Evolutionary conservation across 2,888 invertebrate species (phyloP).

Genomic region (Stenodema calcarata): DNA sequence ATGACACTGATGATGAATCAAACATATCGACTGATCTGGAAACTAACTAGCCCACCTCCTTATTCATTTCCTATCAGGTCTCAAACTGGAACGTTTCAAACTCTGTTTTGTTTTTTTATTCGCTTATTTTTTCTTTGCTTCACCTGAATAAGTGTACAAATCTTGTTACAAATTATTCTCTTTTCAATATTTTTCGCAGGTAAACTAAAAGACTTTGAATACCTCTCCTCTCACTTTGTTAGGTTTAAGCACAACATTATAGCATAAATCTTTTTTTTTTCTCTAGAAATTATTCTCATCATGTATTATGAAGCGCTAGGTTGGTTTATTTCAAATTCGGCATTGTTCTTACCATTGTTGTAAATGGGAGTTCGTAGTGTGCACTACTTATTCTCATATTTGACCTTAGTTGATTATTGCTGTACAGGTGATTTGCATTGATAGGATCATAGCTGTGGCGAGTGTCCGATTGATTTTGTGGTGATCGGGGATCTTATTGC

Average conservation of each 20-base stretch:
- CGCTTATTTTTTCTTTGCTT: background rate
- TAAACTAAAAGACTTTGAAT: constrained; percentile 30
- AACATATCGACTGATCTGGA: constrained; percentile 56
- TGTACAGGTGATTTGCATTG: no score
- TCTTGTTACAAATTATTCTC: constrained; percentile 19
- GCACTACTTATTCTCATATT: no score
- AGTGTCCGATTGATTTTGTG: no score
- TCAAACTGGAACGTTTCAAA: background rate
- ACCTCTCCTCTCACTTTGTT: constrained; percentile 26
- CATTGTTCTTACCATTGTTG: background rate
- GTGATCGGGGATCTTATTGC: no score
- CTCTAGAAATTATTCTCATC: background rate
- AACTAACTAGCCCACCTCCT: constrained; percentile 25
- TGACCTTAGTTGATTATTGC: no score
- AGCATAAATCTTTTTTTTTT: constrained; percentile 15
- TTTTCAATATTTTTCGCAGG: background rate
- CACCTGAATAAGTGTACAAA: constrained; percentile 36
- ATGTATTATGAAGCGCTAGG: background rate
- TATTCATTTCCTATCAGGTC: background rate
- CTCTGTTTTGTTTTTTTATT: background rate
- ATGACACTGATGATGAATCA: constrained; percentile 56
- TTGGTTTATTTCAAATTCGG: background rate
- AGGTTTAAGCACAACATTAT: constrained; percentile 33
- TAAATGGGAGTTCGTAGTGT: background rate
- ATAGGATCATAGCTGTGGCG: no score